Conservation (phyloP, 2,113 vertebrate genomes). For the Himantopus leucocephalus region DNA sequence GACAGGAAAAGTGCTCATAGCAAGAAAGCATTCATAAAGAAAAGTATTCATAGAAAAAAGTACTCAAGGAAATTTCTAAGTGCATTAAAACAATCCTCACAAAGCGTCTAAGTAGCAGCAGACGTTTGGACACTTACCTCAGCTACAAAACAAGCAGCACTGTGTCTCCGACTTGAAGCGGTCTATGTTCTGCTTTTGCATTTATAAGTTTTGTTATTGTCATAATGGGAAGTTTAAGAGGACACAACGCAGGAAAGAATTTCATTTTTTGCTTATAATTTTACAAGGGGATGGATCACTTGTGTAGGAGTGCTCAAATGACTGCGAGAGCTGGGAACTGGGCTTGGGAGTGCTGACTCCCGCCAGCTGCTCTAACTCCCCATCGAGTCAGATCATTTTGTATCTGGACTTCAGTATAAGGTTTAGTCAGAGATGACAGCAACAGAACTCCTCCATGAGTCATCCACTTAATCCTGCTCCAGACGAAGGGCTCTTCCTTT, state of each 20-base stretch:
- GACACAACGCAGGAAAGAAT: not conserved
- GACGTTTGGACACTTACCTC: not conserved
- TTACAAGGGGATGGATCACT: not conserved
- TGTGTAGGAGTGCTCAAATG: not conserved
- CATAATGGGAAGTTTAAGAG: not conserved
- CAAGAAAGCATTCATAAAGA: not conserved
- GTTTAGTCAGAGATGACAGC: conserved; percentile 38
- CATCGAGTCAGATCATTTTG: not conserved
- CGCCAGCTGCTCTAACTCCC: not conserved
- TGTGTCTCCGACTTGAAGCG: not conserved
- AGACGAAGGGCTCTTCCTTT: conserved; percentile 35
- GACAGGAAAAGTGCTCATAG: not conserved
- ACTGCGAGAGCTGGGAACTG: not conserved
- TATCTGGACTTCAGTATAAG: not conserved
- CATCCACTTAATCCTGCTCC: not conserved
- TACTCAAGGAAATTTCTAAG: not conserved
- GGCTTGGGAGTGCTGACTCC: not conserved
- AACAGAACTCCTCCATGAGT: conserved; percentile 5
- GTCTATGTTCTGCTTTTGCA: not conserved
- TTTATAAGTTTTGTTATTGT: not conserved
- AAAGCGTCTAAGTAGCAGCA: not conserved
- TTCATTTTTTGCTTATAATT: not conserved
- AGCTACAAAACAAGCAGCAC: not conserved
- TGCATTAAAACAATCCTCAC: not conserved
- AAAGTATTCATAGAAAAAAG: not conserved